Evolutionary conservation across 2,888 invertebrate genomes (phyloP).

Genomic region (Polymixis flavicincta): DNA sequence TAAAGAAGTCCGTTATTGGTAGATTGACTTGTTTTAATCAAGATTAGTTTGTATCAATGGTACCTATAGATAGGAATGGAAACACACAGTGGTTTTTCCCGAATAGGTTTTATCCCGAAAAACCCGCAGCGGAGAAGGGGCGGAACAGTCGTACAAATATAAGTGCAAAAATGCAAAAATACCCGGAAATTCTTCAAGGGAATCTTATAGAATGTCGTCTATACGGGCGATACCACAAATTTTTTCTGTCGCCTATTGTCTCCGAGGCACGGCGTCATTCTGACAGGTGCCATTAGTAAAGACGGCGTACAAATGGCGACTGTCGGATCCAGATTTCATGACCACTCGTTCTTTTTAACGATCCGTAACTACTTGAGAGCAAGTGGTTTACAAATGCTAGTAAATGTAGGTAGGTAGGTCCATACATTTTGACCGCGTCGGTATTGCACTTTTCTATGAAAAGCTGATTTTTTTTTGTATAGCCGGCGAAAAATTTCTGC

Average conservation of each 20-base stretch:
- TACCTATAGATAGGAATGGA: not conserved
- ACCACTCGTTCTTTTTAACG: constrained; percentile 54
- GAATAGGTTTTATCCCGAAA: constrained; percentile 8
- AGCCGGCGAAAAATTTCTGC: too few species aligned
- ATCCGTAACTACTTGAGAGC: constrained; percentile 35
- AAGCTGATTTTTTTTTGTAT: too few species aligned
- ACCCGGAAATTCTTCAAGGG: constrained; percentile 70
- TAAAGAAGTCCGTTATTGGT: constrained; percentile 7
- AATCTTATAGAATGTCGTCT: constrained; percentile 64
- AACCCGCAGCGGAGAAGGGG: not conserved
- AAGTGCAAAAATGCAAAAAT: constrained; percentile 46
- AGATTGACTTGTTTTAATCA: constrained; percentile 27
- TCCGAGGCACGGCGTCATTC: constrained; percentile 65
- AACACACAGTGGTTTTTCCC: constrained; percentile 5
- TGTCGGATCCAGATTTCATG: constrained; percentile 73
- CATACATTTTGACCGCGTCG: too few species aligned
- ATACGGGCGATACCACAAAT: constrained; percentile 62
- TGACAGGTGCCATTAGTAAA: constrained; percentile 81
- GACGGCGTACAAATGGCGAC: constrained; percentile 76
- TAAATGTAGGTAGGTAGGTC: constrained; percentile 10
- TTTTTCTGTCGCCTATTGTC: constrained; percentile 74
- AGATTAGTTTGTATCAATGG: constrained; percentile 6
- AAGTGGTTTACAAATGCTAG: constrained; percentile 22
- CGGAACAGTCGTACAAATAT: constrained; percentile 24
- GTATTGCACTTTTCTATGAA: too few species aligned